These are phyloP conservation scores for Nemopilema nomurai DNA, from an alignment of 30 jellyfish, hydroid and myxozoan species.

Conservation along the genomic window DNA sequence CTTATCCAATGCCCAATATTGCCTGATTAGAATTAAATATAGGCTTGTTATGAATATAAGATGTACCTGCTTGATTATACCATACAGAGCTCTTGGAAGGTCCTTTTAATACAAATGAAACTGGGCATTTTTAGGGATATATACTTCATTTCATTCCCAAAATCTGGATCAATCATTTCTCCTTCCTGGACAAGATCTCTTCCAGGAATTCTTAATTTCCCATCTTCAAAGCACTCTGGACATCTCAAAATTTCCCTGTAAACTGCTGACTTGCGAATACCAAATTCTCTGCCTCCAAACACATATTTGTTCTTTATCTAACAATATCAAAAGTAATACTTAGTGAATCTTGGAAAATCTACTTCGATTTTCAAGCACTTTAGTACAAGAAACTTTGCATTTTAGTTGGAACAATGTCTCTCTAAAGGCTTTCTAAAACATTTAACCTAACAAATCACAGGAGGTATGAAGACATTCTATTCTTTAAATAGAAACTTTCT, in stretches of 20 bases:
- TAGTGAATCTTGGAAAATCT: too few species aligned
- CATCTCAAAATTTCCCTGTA: slow-evolving; percentile 52
- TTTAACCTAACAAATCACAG: too few species aligned
- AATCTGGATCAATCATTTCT: slow-evolving; percentile 67
- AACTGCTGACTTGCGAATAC: slow-evolving; percentile 37
- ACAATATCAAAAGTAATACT: too few species aligned
- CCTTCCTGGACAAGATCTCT: slow-evolving; percentile 16
- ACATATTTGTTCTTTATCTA: slow-evolving; percentile 56
- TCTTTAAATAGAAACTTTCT: too few species aligned
- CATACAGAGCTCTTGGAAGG: slow-evolving; percentile 71
- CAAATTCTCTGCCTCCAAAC: slow-evolving; percentile 64
- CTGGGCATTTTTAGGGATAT: slow-evolving; percentile 31
- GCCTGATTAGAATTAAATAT: too few species aligned
- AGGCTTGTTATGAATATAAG: background rate
- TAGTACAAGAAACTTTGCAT: too few species aligned
- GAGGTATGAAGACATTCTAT: too few species aligned
- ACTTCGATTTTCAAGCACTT: too few species aligned
- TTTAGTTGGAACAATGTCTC: too few species aligned
- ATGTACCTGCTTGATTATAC: slow-evolving; percentile 66
- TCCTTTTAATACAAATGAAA: slow-evolving; percentile 48
- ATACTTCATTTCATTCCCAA: slow-evolving; percentile 65
- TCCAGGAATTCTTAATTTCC: slow-evolving; percentile 4
- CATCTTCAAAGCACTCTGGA: slow-evolving; percentile 42
- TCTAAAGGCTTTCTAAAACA: too few species aligned
- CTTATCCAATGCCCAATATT: too few species aligned